Evolutionary conservation across 1,140 invertebrate genomes (phyloP).

Genomic region (Thaumetopoea pityocampa): DNA sequence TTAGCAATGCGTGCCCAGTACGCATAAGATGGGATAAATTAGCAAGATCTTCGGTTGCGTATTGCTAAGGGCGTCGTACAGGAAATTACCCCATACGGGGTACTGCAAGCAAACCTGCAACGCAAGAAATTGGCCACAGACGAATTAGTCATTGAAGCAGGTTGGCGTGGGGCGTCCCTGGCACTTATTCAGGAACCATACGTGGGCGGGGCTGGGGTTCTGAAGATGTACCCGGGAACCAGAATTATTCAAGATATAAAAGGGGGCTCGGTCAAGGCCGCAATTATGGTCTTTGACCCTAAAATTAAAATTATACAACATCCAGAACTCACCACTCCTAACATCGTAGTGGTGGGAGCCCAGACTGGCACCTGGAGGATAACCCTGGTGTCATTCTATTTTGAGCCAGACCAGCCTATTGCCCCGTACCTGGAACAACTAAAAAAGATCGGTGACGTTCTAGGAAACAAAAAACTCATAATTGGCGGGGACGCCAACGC

Average conservation of each 20-base stretch:
- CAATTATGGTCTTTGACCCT: conserved; percentile 10
- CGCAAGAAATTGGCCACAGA: conserved; percentile 15
- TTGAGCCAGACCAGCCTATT: conserved; percentile 8
- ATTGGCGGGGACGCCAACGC: conserved; percentile 27
- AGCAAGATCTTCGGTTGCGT: conserved; percentile 1
- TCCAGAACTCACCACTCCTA: conserved; percentile 13
- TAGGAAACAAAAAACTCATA: neutral
- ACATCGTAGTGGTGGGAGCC: conserved; percentile 16
- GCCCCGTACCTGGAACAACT: conserved; percentile 14
- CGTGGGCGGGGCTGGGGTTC: neutral
- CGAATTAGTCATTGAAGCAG: conserved; percentile 12
- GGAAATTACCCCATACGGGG: neutral
- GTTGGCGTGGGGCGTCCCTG: neutral
- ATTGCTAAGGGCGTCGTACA: conserved; percentile 7
- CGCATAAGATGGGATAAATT: conserved; percentile 3
- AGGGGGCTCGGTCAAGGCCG: conserved; percentile 9
- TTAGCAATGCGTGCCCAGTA: conserved; percentile 6
- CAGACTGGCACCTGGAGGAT: conserved; percentile 8
- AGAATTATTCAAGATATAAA: conserved; percentile 7
- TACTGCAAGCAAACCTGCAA: conserved; percentile 18
- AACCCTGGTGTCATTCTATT: conserved; percentile 10
- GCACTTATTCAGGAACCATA: conserved; percentile 11
- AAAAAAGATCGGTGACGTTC: neutral
- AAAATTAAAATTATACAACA: conserved; percentile 2
- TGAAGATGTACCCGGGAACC: conserved; percentile 1